Evolutionary conservation across 1,140 invertebrate species (phyloP), one percentile per base, ranked within the genome.

Genomic region (Drosophila lowei): DNA sequence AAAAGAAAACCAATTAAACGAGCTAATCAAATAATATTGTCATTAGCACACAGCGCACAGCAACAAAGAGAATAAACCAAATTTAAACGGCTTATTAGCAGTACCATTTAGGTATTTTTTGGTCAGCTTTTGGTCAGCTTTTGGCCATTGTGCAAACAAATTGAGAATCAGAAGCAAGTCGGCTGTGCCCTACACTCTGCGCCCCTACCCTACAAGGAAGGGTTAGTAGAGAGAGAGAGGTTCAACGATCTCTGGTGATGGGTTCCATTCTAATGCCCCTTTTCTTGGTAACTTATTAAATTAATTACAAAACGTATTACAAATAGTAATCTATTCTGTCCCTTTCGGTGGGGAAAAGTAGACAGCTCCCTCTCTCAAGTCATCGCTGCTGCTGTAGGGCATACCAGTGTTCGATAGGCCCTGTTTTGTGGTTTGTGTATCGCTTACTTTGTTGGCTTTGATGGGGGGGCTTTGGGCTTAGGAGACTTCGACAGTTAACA

Each of bases 51-150:
- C 25, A 28, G 30, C 30, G 0, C 30, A 44, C 44, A 38, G 38
- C 18, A 30, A 55, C 49, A 60, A 52, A 72, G 54, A 54, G 44
- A 55, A 42, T 44, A 76, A 75, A 67, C 30, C 55, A 57, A 65
- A 67, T 80, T 86, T 86, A 86, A 86, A 81, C 77, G 77, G 81
- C 81, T 74, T 81, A 86, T 86, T 86, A 86, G 81, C 81, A 81
- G 58, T 65, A 77, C 64, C 80, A 85, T 84, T 80, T 80, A 73
- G 80, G 67, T 85, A 60, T 77, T 77, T 76, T 18, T 18, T 68
- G 58, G 59, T 77, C 72, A 62, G 58, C 54, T 61, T 49, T 60
- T 7, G n/a, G n/a, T n/a, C n/a, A n/a, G n/a, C n/a, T 61, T 49
- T 60, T 7, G 21, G 21, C 21, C 21, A 23, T 23, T 23, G 21